Percentiles rank a stretch among this genome's conserved stretches.
Evolutionary conservation across 2,888 invertebrate genomes (phyloP).

Genomic region (Ditula angustiorana): DNA sequence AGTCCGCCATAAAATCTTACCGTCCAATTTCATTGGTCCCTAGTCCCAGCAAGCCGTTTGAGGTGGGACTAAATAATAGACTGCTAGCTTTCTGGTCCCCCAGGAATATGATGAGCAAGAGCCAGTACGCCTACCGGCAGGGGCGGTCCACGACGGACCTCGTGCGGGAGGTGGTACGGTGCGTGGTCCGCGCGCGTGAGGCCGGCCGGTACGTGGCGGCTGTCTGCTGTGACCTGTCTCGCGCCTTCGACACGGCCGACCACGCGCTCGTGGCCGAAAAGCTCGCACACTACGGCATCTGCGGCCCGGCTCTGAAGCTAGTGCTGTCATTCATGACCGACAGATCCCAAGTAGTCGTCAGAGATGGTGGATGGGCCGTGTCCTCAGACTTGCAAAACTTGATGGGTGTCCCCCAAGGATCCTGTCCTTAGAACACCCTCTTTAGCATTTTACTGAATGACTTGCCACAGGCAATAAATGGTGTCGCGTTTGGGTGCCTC

Average conservation of each 20-base stretch:
- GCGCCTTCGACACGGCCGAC: not conserved
- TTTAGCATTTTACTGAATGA: constrained; percentile 3
- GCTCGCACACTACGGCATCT: not conserved
- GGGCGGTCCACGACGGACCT: constrained; percentile 6
- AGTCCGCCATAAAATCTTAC: not conserved
- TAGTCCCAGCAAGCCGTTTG: not conserved
- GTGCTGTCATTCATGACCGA: not conserved
- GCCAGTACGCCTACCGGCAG: not conserved
- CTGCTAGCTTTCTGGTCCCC: not conserved
- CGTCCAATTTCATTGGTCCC: not conserved
- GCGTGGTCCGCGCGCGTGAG: not conserved
- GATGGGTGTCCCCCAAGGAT: not conserved
- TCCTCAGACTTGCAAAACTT: not conserved
- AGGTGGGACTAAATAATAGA: too few species aligned
- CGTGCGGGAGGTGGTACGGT: not conserved
- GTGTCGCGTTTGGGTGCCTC: too few species aligned
- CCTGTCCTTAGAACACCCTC: not conserved
- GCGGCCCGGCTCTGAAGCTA: not conserved
- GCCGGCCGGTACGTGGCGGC: not conserved
- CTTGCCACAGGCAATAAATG: not conserved
- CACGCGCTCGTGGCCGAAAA: not conserved
- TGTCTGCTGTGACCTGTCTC: constrained; percentile 3
- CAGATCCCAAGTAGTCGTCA: not conserved
- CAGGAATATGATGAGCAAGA: not conserved
- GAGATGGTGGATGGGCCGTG: not conserved